phyloP scores from a whole-genome alignment of 2,888 invertebrate species.

The Cantharis flavilabris region DNA sequence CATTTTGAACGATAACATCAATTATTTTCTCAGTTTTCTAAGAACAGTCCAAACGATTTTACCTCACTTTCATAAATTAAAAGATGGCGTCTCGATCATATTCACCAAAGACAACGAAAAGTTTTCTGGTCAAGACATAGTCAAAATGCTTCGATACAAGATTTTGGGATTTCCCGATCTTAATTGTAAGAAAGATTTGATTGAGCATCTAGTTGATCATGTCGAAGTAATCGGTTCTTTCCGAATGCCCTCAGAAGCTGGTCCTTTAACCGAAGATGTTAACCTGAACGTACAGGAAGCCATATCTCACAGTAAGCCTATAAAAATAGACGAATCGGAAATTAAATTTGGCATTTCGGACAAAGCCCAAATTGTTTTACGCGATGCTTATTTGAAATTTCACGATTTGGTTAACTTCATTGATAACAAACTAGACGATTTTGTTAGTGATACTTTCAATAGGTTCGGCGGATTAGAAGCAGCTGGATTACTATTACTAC shows the following conservation, averaged over 20 bases:
- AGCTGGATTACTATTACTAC: neutral
- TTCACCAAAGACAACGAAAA: conserved; percentile 13
- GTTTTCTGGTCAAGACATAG: neutral
- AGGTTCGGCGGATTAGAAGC: neutral
- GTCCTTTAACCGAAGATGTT: conserved; percentile 9
- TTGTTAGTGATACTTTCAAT: neutral
- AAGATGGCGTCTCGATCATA: conserved; percentile 10
- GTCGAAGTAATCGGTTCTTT: conserved; percentile 10
- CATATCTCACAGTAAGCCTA: conserved; percentile 1
- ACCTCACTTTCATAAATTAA: conserved; percentile 10
- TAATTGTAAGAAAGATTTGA: conserved; percentile 2
- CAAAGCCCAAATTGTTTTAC: neutral
- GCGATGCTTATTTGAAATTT: conserved; percentile 16
- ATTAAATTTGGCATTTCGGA: conserved; percentile 18
- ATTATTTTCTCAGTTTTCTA: conserved; percentile 8
- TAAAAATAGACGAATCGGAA: conserved; percentile 3
- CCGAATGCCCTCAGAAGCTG: conserved; percentile 5
- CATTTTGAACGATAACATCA: conserved; percentile 15
- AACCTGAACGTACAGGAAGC: conserved; percentile 6
- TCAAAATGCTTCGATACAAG: neutral
- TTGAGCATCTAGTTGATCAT: conserved; percentile 8
- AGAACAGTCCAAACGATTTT: conserved; percentile 13
- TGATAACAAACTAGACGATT: neutral
- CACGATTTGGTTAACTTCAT: neutral
- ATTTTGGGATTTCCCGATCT: conserved; percentile 1